Evolutionary conservation across 1,140 invertebrate species (phyloP), one percentile per base, ranked within the genome.

Genomic region (Hyles euphorbiae): DNA sequence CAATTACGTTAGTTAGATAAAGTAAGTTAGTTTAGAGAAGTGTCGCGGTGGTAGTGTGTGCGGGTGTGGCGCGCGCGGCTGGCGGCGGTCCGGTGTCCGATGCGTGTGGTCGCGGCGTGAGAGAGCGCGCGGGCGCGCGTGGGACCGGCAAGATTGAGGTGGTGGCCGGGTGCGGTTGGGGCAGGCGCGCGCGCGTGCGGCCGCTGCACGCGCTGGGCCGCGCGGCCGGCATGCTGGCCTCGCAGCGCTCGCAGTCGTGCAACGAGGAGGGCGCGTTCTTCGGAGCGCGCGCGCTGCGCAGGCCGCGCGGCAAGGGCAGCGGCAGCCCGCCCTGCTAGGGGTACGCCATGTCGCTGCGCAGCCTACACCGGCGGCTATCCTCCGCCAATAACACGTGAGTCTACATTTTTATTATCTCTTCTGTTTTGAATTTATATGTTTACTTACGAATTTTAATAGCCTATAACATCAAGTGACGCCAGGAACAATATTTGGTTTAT

Each of bases 271-370:
- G 88, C 67, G 88, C 88, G 67, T 90, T 89, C 74, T 90, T 90
- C 83, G 88, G 88, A 34, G 88, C 86, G 74, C 86, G 88, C 61
- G 79, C 86, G 65, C 74, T 89, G 56, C 83, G 88, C 76, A 76
- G 83, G 77, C 83, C 83, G 73, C 82, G 83, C 71, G 83, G 81
- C 72, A 86, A 85, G 73, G 81, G 84, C 62, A 87, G 84, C 72
- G 86, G 83, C 44, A 82, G 78, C 53, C 81, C 84, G 68, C 83
- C 84, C 72, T 90, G 87, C 88, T 90, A 90, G 88, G 88, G 88
- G 86, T 89, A 90, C 88, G 88, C 88, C 85, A 89, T 90, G 88
- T 90, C 88, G 88, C 86, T 90, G 87, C 88, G 88, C 86, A 89
- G 88, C 83, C 87, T 90, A 67, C 88, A 90, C 72, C 80, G 88